phyloP scores from a whole-genome alignment of 2,113 vertebrate species.

The Zosterops hypoxanthus region DNA sequence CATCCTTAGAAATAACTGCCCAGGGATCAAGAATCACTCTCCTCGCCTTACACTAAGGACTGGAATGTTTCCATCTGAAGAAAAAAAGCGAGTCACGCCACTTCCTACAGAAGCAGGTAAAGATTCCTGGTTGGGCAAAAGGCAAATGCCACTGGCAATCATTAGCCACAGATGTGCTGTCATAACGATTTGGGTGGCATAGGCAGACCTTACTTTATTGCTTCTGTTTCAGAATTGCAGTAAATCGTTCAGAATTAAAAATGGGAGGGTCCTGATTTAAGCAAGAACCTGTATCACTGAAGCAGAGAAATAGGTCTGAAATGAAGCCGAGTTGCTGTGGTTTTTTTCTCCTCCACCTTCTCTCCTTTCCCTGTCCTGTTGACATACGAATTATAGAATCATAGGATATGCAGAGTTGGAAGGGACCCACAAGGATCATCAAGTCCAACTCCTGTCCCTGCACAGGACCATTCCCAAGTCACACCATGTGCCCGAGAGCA shows the following conservation, averaged over 20 bases:
- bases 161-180: not conserved
- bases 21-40: not conserved
- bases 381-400: not conserved
- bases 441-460: fast-evolving
- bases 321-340: not conserved
- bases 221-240: not conserved
- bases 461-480: not conserved
- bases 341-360: not conserved
- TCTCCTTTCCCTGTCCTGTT: not conserved
- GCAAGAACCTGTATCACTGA: not conserved
- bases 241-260: not conserved
- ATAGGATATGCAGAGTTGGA: not conserved
- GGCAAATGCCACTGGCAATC: not conserved
- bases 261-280: not conserved
- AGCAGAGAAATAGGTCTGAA: not conserved
- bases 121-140: not conserved
- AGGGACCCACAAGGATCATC: not conserved
- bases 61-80: not conserved
- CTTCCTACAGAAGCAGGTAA: not conserved
- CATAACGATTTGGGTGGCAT: not conserved
- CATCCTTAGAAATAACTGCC: not conserved
- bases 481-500: not conserved
- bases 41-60: not conserved
- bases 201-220: not conserved
- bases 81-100: not conserved